A percentile compares a stretch with the other conserved stretches of the same genome.
phyloP scores from a whole-genome alignment of 2,888 invertebrate species.

The Theretra japonica region DNA sequence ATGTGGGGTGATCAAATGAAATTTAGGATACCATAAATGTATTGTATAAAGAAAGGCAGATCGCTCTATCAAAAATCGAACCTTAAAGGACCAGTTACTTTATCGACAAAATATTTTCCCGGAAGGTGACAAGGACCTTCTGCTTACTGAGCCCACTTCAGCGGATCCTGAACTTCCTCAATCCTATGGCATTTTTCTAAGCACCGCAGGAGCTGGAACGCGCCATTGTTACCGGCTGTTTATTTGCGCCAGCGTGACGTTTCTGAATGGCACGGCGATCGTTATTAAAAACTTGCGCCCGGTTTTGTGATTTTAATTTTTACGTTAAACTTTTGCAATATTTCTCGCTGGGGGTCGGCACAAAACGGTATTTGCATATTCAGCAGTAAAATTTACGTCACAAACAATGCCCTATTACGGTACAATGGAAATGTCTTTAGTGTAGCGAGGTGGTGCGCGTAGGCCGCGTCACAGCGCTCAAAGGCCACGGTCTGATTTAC shows the following conservation, averaged over 20 bases:
- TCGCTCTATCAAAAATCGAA: too few relatives aligned
- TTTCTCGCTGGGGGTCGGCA: conserved; percentile 73
- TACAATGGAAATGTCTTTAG: conserved; percentile 82
- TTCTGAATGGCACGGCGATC: conserved; percentile 36
- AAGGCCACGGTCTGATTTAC: conserved; percentile 77
- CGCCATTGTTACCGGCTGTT: neutral
- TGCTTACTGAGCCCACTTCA: too few relatives aligned
- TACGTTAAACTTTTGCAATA: conserved; percentile 77
- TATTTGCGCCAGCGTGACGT: neutral
- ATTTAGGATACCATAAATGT: too few relatives aligned
- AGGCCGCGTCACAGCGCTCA: conserved; percentile 50
- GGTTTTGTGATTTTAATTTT: conserved; percentile 56
- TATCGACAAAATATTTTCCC: too few relatives aligned
- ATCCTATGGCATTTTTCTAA: neutral
- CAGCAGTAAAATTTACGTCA: conserved; percentile 81
- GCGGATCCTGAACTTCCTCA: neutral
- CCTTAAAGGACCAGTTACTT: too few relatives aligned
- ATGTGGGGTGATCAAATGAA: too few relatives aligned
- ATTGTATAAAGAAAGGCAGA: too few relatives aligned
- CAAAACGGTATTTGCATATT: conserved; percentile 81
- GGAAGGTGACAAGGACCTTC: too few relatives aligned
- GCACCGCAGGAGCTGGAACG: too few relatives aligned
- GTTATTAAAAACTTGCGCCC: conserved; percentile 41
- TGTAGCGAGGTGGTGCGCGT: conserved; percentile 62
- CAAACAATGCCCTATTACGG: conserved; percentile 81